Evolutionary conservation across 2,797 vertebrate genomes (phyloP), one percentile per base, ranked within the genome.

Genomic region (Odontamblyopus lacepedii): DNA sequence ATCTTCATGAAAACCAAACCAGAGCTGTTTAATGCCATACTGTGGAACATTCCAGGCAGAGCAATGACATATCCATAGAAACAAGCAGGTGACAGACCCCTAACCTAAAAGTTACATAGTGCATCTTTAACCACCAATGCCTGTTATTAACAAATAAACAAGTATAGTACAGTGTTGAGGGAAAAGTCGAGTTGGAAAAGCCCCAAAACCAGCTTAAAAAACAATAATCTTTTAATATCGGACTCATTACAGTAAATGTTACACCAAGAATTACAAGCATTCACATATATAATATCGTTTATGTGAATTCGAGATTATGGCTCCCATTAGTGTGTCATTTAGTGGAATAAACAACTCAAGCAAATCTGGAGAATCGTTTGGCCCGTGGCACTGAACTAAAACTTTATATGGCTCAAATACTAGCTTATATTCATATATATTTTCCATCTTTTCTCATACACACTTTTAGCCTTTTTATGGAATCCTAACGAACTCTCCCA

Each of bases 341-440:
- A 29, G 29, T 16, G 26, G 29, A 61, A 61, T 61, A 61, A 61
- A 61, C 27, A 57, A 57, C 56, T 57, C 19, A 57, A 55, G n/a
- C 59, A 61, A 61, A 61, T 61, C 29, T 61, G 29, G 59, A 61
- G 29, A 15, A 61, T 61, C 29, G 27, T 61, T 61, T 61, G 29
- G 59, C 59, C 15, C 29, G 18, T 18, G 29, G 29, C 15, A 48
- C 59, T 30, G 13, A 30, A 32, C 29, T 30, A 32, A 61, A 30
- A 61, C 26, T 16, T 30, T 48, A 44, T 48, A 48, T 48, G 13
- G 59, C 13, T 61, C 6, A 16, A 48, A 16, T 29, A 27, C 29
- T 61, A 16, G 26, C 29, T 8, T 23, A 9, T 55, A n/a, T 55
- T 55, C 19, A 55, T 23, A 2, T 8, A 55, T 23, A n/a, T 55